Evolutionary conservation across 2,888 invertebrate genomes (phyloP).

Genomic region (Patella caerulea): DNA sequence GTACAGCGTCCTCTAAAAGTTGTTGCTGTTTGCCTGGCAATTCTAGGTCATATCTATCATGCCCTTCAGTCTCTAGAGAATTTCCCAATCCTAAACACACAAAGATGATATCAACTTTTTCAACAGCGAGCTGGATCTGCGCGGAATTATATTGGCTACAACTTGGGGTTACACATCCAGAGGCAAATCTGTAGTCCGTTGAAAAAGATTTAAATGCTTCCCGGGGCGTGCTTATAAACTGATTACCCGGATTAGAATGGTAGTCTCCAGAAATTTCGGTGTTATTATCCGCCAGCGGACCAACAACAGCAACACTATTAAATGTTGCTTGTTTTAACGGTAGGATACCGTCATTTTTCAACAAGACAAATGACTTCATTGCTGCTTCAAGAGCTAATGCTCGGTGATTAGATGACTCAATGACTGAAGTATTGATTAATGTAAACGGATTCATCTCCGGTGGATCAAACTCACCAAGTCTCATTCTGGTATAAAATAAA

Average conservation of each 20-base stretch:
- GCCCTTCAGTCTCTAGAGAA: background rate
- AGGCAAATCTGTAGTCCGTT: too few relatives aligned
- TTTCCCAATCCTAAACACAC: background rate
- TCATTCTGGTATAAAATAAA: slow-evolving; percentile 37
- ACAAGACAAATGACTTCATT: slow-evolving; percentile 46
- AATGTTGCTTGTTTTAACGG: slow-evolving; percentile 25
- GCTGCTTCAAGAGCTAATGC: slow-evolving; percentile 45
- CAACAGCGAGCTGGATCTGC: too few relatives aligned
- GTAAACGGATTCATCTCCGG: slow-evolving; percentile 49
- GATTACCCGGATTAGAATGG: slow-evolving; percentile 31
- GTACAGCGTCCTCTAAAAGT: slow-evolving; percentile 54
- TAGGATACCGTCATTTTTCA: slow-evolving; percentile 47
- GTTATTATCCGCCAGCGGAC: slow-evolving; percentile 64
- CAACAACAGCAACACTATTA: slow-evolving; percentile 44
- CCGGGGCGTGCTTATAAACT: too few relatives aligned
- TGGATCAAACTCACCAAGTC: slow-evolving; percentile 42
- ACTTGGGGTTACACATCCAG: too few relatives aligned
- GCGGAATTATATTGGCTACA: too few relatives aligned
- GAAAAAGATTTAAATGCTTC: too few relatives aligned
- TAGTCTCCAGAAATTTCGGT: slow-evolving; percentile 61
- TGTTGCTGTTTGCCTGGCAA: slow-evolving; percentile 19
- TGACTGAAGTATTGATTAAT: slow-evolving; percentile 35
- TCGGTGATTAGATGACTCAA: slow-evolving; percentile 44
- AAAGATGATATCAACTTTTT: too few relatives aligned
- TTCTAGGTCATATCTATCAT: slow-evolving; percentile 5